phyloP scores from a whole-genome alignment of 2,888 invertebrate genomes.

The Lissonota sp. region DNA sequence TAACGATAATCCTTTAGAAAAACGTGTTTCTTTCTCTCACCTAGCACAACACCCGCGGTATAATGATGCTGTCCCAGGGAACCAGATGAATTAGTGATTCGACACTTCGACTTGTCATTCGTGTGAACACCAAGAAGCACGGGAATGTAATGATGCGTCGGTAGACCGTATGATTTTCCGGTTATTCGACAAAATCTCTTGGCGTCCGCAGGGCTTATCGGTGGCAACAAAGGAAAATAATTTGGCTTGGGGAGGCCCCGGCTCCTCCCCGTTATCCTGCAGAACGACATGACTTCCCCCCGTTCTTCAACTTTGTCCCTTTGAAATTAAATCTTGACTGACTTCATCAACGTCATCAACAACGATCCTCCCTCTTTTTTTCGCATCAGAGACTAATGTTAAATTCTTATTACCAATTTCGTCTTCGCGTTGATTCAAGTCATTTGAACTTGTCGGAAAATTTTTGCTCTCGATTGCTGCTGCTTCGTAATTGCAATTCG shows the following conservation, averaged over 20 bases:
- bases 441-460: slow-evolving; percentile 15
- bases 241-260: slow-evolving; percentile 92
- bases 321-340: slow-evolving; percentile 4
- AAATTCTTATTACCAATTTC: neutral
- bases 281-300: slow-evolving; percentile 87
- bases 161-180: slow-evolving; percentile 90
- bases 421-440: slow-evolving; percentile 1
- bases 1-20: slow-evolving; percentile 89
- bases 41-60: slow-evolving; percentile 85
- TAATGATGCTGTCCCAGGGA: slow-evolving; percentile 87
- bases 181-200: slow-evolving; percentile 92
- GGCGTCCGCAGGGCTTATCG: slow-evolving; percentile 93
- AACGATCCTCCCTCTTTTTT: neutral
- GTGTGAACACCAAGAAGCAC: slow-evolving; percentile 86
- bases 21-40: slow-evolving; percentile 89
- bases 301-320: neutral
- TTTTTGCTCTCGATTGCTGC: slow-evolving; percentile 10
- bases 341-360: slow-evolving; percentile 27
- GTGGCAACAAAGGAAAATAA: slow-evolving; percentile 92
- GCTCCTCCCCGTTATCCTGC: slow-evolving; percentile 92
- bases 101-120: slow-evolving; percentile 85
- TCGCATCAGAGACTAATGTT: neutral
- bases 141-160: slow-evolving; percentile 92
- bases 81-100: slow-evolving; percentile 88
- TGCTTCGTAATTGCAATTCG: slow-evolving; percentile 19